These are phyloP conservation scores for Syngnathus scovelli DNA, from an alignment of 2,113 vertebrate genomes.

Conservation along the genomic window DNA sequence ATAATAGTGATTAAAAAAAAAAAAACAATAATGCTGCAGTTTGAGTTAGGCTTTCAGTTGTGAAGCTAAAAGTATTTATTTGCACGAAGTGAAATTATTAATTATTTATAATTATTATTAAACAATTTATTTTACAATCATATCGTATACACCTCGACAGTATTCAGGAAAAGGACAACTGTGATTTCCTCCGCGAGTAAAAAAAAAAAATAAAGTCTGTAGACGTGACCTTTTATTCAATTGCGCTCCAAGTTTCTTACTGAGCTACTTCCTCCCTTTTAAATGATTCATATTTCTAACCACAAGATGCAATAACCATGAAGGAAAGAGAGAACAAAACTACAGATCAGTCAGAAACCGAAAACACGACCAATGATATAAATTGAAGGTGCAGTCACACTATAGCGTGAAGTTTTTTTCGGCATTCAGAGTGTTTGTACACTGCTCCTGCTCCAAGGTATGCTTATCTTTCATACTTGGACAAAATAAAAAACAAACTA, in stretches of 20 bases:
- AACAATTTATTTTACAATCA: slow-evolving; percentile 23
- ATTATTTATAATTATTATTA: slow-evolving; percentile 1
- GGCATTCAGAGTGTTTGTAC: slow-evolving; percentile 4
- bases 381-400: slow-evolving; percentile 10
- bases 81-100: background rate
- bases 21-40: no score
- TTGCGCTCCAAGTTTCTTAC: background rate
- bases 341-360: slow-evolving; percentile 34
- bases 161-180: no score
- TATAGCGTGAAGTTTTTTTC: slow-evolving; percentile 12
- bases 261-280: slow-evolving; percentile 6
- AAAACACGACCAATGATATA: slow-evolving; percentile 52
- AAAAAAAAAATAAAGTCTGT: no score
- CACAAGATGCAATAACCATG: slow-evolving; percentile 22
- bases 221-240: no score
- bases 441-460: slow-evolving; percentile 46
- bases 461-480: slow-evolving; percentile 7
- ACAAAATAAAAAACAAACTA: background rate
- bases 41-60: no score
- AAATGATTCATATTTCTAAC: slow-evolving; percentile 18
- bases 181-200: no score
- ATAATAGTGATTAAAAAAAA: no score
- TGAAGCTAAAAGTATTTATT: no score
- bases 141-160: background rate
- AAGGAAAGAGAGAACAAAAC: slow-evolving; percentile 23